Evolutionary conservation across 2,888 invertebrate genomes (phyloP), one percentile per base, ranked within the genome.

Genomic region (Drosophila leonis): DNA sequence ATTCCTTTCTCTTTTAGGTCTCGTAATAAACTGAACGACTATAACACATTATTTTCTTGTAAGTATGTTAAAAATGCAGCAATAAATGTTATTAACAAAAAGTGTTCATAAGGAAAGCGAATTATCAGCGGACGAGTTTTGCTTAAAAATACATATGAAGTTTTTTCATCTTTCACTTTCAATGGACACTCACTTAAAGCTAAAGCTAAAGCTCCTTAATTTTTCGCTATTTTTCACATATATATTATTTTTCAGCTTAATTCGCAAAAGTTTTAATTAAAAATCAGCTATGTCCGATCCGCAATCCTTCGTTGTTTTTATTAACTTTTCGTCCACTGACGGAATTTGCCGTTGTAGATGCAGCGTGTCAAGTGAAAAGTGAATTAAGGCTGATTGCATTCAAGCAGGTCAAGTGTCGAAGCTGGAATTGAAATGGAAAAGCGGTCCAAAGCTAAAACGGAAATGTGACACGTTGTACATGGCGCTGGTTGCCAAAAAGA

Each of bases 391-490:
- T 75, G 67, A 65, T 68, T 59, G 64, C 73, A 80, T 65, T 82
- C 61, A 72, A 83, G 74, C 78, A 69, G 72, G 78, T 72, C 77
- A 81, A 88, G 74, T 78, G 76, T 72, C 67, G 74, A 68, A 80
- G 68, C 31, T 56, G 64, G 57, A 76, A 57, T 62, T 44, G 44
- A 44, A 72, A 66, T 77, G 71, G 62, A 24, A 63, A 73, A 72
- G 41, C 12, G 55, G 42, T 42, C 42, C 54, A 61, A 62, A 63
- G 57, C 46, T 46, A 64, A 59, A 65, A 71, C 74, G 87, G 88
- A 86, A 88, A 88, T 86, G 89, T 72, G 84, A 86, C 84, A 88
- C 86, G 83, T 72, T 75, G 73, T 75, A 72, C 71, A 82, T 49
- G 72, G 49, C 18, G 15, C 33, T 62, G 62, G 62, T 54, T 75